These are phyloP conservation scores for Cynocephalus volans DNA, from an alignment of 2,113 vertebrate genomes.

Conservation along the genomic window DNA sequence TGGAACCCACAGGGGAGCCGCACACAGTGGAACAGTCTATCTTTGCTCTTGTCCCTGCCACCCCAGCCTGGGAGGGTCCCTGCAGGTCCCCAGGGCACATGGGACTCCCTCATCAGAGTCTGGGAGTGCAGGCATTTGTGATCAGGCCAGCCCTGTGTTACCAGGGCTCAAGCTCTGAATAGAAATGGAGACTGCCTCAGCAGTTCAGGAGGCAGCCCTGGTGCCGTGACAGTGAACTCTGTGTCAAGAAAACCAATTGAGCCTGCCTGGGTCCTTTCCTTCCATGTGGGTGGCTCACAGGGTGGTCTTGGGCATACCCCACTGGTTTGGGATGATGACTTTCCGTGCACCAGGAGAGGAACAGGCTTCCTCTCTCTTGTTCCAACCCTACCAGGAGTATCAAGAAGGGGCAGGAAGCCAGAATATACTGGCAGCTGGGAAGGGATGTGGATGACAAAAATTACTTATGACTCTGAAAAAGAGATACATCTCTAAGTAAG, in stretches of 20 bases:
- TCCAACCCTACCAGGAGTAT: background rate
- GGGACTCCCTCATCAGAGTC: background rate
- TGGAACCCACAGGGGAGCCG: background rate
- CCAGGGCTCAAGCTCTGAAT: background rate
- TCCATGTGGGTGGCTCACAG: background rate
- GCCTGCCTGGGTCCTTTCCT: background rate
- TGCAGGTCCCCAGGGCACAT: background rate
- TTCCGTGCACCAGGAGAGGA: background rate
- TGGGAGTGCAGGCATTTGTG: background rate
- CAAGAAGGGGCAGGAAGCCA: background rate
- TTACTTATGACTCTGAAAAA: background rate
- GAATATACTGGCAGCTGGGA: background rate
- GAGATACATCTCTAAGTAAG: background rate
- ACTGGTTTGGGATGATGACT: background rate
- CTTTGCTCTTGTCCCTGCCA: background rate
- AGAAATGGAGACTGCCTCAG: background rate
- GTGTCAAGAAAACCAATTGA: background rate
- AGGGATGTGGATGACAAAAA: background rate
- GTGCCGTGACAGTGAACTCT: background rate
- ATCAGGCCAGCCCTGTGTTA: background rate
- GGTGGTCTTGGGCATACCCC: background rate
- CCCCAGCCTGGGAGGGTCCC: background rate
- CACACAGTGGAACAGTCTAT: background rate
- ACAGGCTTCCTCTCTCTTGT: background rate
- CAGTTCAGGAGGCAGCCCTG: background rate